A percentile compares a stretch with the other conserved stretches of the same genome.
Evolutionary conservation across 1,140 invertebrate species (phyloP).

Genomic region (Calliphora vicina): DNA sequence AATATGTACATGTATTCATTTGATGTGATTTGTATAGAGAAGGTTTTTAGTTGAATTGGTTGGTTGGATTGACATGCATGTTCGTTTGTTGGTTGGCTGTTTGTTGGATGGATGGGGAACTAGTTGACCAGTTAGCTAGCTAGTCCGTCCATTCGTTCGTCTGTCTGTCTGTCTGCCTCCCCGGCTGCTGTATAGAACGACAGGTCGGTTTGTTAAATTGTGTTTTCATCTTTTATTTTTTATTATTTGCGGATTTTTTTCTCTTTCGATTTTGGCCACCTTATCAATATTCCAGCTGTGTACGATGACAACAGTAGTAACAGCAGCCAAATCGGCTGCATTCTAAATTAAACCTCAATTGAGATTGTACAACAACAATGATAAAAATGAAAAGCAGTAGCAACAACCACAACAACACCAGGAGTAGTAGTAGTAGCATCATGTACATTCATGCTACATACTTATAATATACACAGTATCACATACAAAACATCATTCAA

Average conservation of each 20-base stretch:
- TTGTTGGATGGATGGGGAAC: neutral
- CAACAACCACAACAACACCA: neutral
- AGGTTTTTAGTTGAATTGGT: neutral
- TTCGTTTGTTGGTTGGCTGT: no score
- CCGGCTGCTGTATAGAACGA: neutral
- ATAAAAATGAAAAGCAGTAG: neutral
- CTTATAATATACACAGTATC: constrained; percentile 2
- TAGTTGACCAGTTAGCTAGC: no score
- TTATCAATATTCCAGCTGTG: constrained; percentile 61
- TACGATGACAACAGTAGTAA: constrained; percentile 44
- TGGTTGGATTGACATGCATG: neutral
- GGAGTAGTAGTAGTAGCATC: no score
- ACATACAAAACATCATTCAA: constrained; percentile 18
- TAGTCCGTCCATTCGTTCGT: no score
- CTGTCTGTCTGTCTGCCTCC: neutral
- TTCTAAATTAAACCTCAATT: constrained; percentile 52
- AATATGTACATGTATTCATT: constrained; percentile 3
- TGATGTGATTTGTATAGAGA: constrained; percentile 8
- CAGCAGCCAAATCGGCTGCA: constrained; percentile 40
- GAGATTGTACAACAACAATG: constrained; percentile 18
- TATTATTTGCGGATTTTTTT: neutral
- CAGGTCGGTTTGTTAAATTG: constrained; percentile 24
- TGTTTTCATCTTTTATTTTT: constrained; percentile 12
- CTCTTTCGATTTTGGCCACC: constrained; percentile 37
- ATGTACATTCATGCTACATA: no score